Evolutionary conservation across 2,888 invertebrate species (phyloP).

Genomic region (Apamea sordens): DNA sequence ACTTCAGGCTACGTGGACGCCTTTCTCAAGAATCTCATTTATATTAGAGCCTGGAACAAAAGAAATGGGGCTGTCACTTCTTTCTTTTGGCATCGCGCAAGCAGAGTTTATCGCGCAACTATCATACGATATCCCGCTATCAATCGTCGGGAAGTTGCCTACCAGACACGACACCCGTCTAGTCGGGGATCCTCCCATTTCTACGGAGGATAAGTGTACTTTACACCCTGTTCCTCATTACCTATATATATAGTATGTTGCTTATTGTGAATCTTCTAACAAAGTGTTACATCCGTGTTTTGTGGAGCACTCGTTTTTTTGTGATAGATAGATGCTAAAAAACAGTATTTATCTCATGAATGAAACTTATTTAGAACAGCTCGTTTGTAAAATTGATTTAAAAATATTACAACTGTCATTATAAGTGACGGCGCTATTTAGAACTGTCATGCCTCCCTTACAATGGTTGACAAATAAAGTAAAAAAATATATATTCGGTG

Average conservation of each 20-base stretch:
- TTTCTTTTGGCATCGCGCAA: neutral
- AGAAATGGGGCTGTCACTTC: constrained; percentile 29
- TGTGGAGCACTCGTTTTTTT: neutral
- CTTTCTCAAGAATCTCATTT: constrained; percentile 88
- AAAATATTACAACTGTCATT: constrained; percentile 7
- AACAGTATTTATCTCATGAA: neutral
- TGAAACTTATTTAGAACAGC: neutral
- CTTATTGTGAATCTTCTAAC: neutral
- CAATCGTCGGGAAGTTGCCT: neutral
- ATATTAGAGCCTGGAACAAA: constrained; percentile 93
- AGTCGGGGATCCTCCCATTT: neutral
- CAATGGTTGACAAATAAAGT: constrained; percentile 30
- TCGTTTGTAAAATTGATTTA: neutral
- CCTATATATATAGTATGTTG: neutral
- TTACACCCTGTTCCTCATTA: neutral
- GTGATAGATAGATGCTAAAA: neutral
- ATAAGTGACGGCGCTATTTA: neutral
- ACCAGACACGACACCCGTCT: neutral
- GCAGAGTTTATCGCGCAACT: neutral
- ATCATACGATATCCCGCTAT: neutral
- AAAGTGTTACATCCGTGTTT: neutral
- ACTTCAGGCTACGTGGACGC: constrained; percentile 93
- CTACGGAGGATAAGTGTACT: neutral
- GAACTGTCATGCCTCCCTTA: constrained; percentile 9
- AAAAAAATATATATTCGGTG: neutral